phyloP scores from a whole-genome alignment of 2,888 invertebrate genomes.

The Ormyrus thymus region DNA sequence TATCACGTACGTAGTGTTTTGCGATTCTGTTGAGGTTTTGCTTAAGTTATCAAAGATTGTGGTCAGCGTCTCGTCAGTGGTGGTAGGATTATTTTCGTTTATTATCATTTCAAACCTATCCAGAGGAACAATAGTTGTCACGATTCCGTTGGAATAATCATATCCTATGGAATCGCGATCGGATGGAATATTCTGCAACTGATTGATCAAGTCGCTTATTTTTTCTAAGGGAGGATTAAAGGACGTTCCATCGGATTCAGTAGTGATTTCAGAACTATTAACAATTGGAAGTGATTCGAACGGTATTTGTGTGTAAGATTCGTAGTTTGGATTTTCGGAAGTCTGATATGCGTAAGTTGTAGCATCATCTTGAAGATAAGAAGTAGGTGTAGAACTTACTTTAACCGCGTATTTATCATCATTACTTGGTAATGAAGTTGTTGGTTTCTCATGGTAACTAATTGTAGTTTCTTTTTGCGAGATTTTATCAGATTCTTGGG shows the following conservation, averaged over 20 bases:
- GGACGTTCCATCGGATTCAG: slow-evolving; percentile 29
- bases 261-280: slow-evolving; percentile 27
- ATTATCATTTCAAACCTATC: slow-evolving; percentile 37
- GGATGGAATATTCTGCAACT: slow-evolving; percentile 41
- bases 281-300: slow-evolving; percentile 26
- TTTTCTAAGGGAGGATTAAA: slow-evolving; percentile 51
- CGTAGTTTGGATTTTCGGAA: slow-evolving; percentile 27
- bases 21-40: slow-evolving; percentile 13
- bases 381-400: background rate
- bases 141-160: slow-evolving; percentile 27
- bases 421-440: background rate
- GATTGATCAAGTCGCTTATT: slow-evolving; percentile 49
- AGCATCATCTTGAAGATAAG: background rate
- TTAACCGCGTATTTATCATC: background rate
- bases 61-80: slow-evolving; percentile 1
- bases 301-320: slow-evolving; percentile 43
- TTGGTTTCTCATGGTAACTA: slow-evolving; percentile 23
- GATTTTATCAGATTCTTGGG: slow-evolving; percentile 7
- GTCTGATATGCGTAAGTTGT: slow-evolving; percentile 18
- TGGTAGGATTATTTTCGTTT: slow-evolving; percentile 27
- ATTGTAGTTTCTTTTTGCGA: background rate
- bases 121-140: slow-evolving; percentile 47
- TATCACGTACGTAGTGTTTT: slow-evolving; percentile 35
- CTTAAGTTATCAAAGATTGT: slow-evolving; percentile 31
- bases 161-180: slow-evolving; percentile 14